Evolutionary conservation across 2,113 vertebrate species (phyloP), one percentile per base, ranked within the genome.

Genomic region (Oncorhynchus tshawytscha): DNA sequence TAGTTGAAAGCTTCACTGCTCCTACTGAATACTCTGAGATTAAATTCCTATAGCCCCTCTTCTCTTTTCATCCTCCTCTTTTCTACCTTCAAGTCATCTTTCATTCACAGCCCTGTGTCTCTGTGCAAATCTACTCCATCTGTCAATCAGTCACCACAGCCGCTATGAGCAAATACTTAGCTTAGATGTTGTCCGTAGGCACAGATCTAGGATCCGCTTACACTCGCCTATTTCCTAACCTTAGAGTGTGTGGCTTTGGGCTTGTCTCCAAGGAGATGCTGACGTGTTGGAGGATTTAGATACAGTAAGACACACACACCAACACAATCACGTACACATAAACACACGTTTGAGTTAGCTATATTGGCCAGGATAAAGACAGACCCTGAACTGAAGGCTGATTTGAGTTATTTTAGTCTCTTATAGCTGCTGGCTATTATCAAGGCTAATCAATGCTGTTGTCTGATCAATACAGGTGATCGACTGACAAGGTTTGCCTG

Each of bases 21-120:
- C 11, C 57, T 77, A 92, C 90, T 89, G 91, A 91, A 91, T 89
- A 78, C 64, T 67, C 69, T 68, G 74, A 84, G 88, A 91, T 87
- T 84, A 84, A 88, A 87, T 88, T 81, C 64, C 68, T 84, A 59
- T 79, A 86, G 87, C 64, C 81, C 45, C 65, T 70, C 45, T 80
- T 82, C 24, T 78, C 51, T 76, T 22, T n/a, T 74, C 9, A 72
- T 75, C 72, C 60, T 73, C 15, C 5, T 59, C 48, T 72, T 8
- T 71, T 79, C 65, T 64, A 24, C 73, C 31, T 77, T 13, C 13
- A 22, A 20, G 22, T n/a, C 76, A 82, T 84, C 65, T 87, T 80
- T 85, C 78, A 85, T 85, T 84, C 27, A 81, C 73, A 67, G 59
- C 15, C 24, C n/a, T 31, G 60, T 73, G 71, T 81, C 24, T 27